A percentile compares a stretch with the other conserved stretches of the same genome.
Evolutionary conservation across 2,113 vertebrate species (phyloP).

Genomic region (Scopus umbretta): DNA sequence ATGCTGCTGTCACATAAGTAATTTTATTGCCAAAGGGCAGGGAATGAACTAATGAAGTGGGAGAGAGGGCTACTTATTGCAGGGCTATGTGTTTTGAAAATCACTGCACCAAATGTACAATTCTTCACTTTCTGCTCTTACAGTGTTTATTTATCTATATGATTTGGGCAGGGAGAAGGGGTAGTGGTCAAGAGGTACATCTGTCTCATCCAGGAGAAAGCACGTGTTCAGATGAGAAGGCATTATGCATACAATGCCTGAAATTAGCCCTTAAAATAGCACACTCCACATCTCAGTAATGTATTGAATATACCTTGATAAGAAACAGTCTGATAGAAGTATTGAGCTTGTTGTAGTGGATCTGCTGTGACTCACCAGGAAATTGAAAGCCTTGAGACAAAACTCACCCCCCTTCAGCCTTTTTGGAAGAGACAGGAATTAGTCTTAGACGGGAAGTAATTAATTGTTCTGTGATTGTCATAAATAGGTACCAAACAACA

Average conservation of each 20-base stretch:
- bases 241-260: slow-evolving; percentile 14
- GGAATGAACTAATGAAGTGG: background rate
- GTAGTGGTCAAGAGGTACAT: background rate
- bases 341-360: slow-evolving; percentile 20
- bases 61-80: background rate
- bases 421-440: slow-evolving; percentile 21
- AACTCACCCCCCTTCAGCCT: background rate
- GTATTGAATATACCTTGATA: slow-evolving; percentile 42
- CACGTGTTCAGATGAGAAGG: background rate
- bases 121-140: background rate
- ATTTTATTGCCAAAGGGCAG: slow-evolving; percentile 33
- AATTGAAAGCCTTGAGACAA: slow-evolving; percentile 40
- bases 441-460: slow-evolving; percentile 41
- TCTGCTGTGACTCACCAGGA: slow-evolving; percentile 60
- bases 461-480: slow-evolving; percentile 46
- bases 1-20: slow-evolving; percentile 37
- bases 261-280: slow-evolving; percentile 48
- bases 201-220: background rate
- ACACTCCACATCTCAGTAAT: background rate
- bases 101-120: background rate
- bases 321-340: slow-evolving; percentile 47
- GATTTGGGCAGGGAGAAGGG: background rate
- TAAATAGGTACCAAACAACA: slow-evolving; percentile 46
- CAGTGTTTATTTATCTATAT: background rate
- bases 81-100: background rate